phyloP scores from a whole-genome alignment of 37 sponge, comb jelly and placozoan genomes.

The Cladorhizidae sp. region DNA sequence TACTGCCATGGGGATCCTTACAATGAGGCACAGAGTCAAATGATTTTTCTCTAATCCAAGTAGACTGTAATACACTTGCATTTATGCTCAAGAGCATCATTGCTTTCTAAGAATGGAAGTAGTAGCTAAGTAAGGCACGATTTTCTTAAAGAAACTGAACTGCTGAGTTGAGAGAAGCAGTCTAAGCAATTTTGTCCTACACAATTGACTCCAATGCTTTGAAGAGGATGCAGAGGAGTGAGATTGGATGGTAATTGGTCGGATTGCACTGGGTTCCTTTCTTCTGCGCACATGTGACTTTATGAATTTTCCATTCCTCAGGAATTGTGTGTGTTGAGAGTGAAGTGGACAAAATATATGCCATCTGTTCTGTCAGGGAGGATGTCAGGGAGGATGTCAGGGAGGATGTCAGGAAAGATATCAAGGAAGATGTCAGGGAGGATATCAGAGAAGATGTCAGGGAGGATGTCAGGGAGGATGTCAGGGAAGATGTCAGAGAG shows the following conservation, averaged over 20 bases:
- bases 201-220: slow-evolving; percentile 29
- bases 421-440: not conserved
- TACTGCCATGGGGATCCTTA: too few relatives aligned
- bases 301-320: slow-evolving; percentile 32
- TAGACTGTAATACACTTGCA: slow-evolving; percentile 3
- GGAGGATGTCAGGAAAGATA: not conserved
- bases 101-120: not conserved
- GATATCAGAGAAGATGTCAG: not conserved
- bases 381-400: not conserved
- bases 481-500: not conserved
- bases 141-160: slow-evolving; percentile 18
- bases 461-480: not conserved
- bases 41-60: slow-evolving; percentile 44
- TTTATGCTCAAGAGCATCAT: not conserved
- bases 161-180: slow-evolving; percentile 1
- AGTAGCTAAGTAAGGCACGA: slow-evolving; percentile 11
- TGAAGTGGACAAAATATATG: not conserved
- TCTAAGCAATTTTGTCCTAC: slow-evolving; percentile 13
- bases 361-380: too few relatives aligned
- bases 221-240: slow-evolving; percentile 34
- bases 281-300: slow-evolving; percentile 23
- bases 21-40: slow-evolving; percentile 56
- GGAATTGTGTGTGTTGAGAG: slow-evolving; percentile 4
- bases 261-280: not conserved
- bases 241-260: slow-evolving; percentile 42